Percentiles rank a stretch among this genome's conserved stretches.
Evolutionary conservation across 2,113 vertebrate species (phyloP).

Genomic region (Dicerorhinus sumatrensis): DNA sequence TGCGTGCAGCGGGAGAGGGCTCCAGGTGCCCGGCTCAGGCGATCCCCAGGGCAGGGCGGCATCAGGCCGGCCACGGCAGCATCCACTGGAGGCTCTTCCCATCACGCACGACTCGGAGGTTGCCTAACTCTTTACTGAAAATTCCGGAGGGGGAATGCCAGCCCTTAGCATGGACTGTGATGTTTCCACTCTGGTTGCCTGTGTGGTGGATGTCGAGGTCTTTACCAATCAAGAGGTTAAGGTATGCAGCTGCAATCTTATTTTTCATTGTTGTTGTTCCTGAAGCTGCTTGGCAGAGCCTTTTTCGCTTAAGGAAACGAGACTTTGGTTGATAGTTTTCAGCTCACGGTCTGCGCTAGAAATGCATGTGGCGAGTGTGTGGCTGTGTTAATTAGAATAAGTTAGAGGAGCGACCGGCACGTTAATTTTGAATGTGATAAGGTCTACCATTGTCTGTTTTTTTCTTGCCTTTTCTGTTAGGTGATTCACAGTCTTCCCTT

Average conservation of each 20-base stretch:
- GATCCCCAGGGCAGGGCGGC: constrained; percentile 65
- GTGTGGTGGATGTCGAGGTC: constrained; percentile 91
- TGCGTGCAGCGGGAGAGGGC: constrained; percentile 69
- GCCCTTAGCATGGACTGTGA: constrained; percentile 92
- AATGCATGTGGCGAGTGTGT: constrained; percentile 45
- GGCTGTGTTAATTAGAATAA: constrained; percentile 66
- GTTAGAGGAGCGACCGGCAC: constrained; percentile 20
- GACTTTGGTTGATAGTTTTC: constrained; percentile 69
- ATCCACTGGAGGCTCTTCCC: constrained; percentile 68
- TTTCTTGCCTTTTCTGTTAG: not conserved
- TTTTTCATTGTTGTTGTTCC: constrained; percentile 67
- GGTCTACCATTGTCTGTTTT: not conserved
- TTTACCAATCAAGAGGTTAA: constrained; percentile 92
- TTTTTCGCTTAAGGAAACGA: constrained; percentile 56
- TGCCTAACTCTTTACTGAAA: constrained; percentile 76
- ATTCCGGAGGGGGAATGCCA: constrained; percentile 88
- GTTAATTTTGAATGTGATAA: not conserved
- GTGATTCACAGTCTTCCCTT: not conserved
- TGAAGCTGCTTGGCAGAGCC: constrained; percentile 71
- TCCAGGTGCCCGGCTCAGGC: constrained; percentile 73
- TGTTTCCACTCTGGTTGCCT: constrained; percentile 92
- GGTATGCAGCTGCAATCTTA: constrained; percentile 85
- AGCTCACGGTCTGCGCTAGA: constrained; percentile 59
- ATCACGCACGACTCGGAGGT: constrained; percentile 66
- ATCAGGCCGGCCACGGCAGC: constrained; percentile 56